Percentiles rank a stretch among this genome's conserved stretches.
Conservation (phyloP, 2,113 vertebrate species). For the Chascanopsetta lugubris region DNA sequence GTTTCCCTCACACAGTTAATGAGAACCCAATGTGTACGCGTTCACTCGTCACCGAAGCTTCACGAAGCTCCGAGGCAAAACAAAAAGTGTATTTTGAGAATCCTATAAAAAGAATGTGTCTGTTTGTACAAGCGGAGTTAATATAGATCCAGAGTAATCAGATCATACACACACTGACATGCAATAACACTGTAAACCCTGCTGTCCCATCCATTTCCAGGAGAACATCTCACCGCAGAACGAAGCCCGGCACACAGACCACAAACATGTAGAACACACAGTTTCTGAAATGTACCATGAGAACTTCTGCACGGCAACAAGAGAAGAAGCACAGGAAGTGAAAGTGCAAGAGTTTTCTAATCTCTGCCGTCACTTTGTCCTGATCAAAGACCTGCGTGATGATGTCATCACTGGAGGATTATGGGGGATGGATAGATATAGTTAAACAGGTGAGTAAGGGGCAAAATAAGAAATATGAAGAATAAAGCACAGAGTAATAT, state of each 20-base stretch:
- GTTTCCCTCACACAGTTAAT: background rate
- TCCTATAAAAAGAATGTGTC: too few relatives aligned
- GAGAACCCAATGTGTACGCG: background rate
- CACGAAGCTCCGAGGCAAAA: background rate
- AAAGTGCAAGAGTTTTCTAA: background rate
- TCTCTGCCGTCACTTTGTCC: too few relatives aligned
- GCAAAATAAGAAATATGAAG: too few relatives aligned
- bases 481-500: too few relatives aligned
- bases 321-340: background rate
- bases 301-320: background rate
- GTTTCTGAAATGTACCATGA: background rate
- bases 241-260: background rate
- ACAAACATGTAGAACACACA: background rate
- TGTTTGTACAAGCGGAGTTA: background rate
- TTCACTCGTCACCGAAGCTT: background rate
- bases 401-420: too few relatives aligned
- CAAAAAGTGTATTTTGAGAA: background rate
- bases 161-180: slow-evolving; percentile 1
- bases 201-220: background rate
- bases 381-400: too few relatives aligned
- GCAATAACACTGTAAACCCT: background rate
- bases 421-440: too few relatives aligned
- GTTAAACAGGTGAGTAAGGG: too few relatives aligned
- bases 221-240: background rate
- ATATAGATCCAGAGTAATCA: background rate